Evolutionary conservation across 2,113 vertebrate species (phyloP).

Genomic region (Chionomys nivalis): DNA sequence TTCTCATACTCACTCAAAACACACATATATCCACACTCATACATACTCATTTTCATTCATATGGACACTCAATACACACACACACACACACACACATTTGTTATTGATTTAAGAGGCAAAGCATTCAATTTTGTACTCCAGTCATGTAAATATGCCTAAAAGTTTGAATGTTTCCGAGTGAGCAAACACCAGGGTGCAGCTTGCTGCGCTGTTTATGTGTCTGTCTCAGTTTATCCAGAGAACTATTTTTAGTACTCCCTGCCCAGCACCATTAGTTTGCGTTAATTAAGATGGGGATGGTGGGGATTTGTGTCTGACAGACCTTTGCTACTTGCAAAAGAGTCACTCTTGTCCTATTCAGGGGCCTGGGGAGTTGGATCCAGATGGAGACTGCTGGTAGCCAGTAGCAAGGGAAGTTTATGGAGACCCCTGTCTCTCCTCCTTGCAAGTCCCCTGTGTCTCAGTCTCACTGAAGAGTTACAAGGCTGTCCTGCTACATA

Average conservation of each 20-base stretch:
- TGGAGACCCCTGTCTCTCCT: neutral
- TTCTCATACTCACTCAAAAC: neutral
- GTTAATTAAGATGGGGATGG: slow-evolving; percentile 48
- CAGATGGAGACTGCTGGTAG: neutral
- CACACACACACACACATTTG: neutral
- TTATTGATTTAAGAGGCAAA: slow-evolving; percentile 12
- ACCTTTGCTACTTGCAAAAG: neutral
- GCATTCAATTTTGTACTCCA: neutral
- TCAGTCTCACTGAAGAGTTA: too few species aligned
- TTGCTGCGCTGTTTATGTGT: neutral
- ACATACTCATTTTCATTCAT: neutral
- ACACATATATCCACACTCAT: neutral
- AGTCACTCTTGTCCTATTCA: neutral
- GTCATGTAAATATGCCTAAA: neutral
- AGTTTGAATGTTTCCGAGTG: neutral
- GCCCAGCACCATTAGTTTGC: slow-evolving; percentile 10
- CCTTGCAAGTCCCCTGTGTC: neutral
- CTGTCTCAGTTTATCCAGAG: slow-evolving; percentile 13
- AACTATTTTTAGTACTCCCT: slow-evolving; percentile 40
- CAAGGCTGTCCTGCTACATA: neutral
- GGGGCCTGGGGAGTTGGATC: neutral
- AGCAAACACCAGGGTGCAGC: neutral
- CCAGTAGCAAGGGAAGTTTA: neutral
- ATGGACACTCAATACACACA: neutral
- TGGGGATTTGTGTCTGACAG: slow-evolving; percentile 8